Evolutionary conservation across 2,113 vertebrate genomes (phyloP).

Genomic region (Cyprinodon tularosa): DNA sequence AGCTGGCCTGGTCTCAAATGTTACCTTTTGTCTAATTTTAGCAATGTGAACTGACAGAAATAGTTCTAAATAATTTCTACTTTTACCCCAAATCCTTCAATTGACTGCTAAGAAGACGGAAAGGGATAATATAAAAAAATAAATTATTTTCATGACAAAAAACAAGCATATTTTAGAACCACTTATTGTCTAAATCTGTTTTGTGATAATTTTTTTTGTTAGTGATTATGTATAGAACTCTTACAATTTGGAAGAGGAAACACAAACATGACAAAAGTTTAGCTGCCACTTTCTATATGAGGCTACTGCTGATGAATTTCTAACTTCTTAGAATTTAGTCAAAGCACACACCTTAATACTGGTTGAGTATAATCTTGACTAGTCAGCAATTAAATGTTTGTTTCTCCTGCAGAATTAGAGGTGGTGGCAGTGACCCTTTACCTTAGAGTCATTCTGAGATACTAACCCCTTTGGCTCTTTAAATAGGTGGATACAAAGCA

Average conservation of each 20-base stretch:
- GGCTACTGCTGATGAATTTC: not conserved
- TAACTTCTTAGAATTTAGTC: not conserved
- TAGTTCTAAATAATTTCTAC: too few relatives aligned
- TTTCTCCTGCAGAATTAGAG: constrained; percentile 49
- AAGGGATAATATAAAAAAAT: not conserved
- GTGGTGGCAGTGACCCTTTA: constrained; percentile 68
- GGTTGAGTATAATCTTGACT: constrained; percentile 23
- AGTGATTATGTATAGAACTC: too few relatives aligned
- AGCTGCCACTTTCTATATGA: not conserved
- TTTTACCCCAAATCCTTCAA: too few relatives aligned
- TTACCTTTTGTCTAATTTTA: too few relatives aligned
- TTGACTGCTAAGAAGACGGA: not conserved
- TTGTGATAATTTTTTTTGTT: too few relatives aligned
- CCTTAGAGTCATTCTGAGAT: constrained; percentile 58
- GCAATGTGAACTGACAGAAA: too few relatives aligned
- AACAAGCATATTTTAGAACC: too few relatives aligned
- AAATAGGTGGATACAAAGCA: constrained; percentile 69
- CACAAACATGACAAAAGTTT: not conserved
- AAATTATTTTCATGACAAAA: not conserved
- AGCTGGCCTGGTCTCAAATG: too few relatives aligned
- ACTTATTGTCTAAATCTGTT: too few relatives aligned
- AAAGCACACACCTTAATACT: constrained; percentile 10
- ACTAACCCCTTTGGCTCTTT: constrained; percentile 63
- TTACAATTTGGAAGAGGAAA: not conserved
- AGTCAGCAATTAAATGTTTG: constrained; percentile 33